phyloP scores from a whole-genome alignment of 2,888 invertebrate species.

The Lasioglossum leucozonium region DNA sequence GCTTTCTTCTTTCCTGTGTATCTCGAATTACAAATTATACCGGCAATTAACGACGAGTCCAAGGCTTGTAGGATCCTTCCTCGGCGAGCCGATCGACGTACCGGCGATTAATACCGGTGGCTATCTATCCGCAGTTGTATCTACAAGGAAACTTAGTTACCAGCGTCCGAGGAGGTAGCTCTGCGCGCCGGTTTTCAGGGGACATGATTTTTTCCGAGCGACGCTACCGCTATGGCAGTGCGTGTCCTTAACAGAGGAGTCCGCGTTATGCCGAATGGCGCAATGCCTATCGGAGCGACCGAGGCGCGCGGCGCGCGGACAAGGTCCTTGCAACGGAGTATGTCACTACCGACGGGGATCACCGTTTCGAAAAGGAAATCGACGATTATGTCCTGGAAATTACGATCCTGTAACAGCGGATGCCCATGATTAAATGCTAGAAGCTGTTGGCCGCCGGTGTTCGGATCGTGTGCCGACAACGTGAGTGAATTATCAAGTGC shows the following conservation, averaged over 20 bases:
- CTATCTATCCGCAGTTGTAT: slow-evolving; percentile 54
- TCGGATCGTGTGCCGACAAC: slow-evolving; percentile 50
- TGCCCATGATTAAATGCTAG: slow-evolving; percentile 51
- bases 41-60: slow-evolving; percentile 76
- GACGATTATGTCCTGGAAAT: slow-evolving; percentile 70
- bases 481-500: slow-evolving; percentile 38
- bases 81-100: slow-evolving; percentile 63
- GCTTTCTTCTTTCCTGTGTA: slow-evolving; percentile 49
- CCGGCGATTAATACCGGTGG: slow-evolving; percentile 66
- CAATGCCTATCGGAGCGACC: slow-evolving; percentile 49
- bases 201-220: slow-evolving; percentile 70
- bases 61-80: slow-evolving; percentile 72
- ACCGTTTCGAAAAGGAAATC: slow-evolving; percentile 72
- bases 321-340: slow-evolving; percentile 43
- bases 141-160: slow-evolving; percentile 65
- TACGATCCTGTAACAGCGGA: slow-evolving; percentile 51
- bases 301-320: slow-evolving; percentile 3
- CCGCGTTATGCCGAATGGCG: slow-evolving; percentile 62
- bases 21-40: slow-evolving; percentile 79
- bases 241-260: slow-evolving; percentile 66
- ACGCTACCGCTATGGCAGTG: slow-evolving; percentile 64
- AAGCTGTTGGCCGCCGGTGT: slow-evolving; percentile 34
- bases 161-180: slow-evolving; percentile 24
- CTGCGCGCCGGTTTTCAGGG: slow-evolving; percentile 61
- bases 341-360: slow-evolving; percentile 52